Evolutionary conservation across 2,888 invertebrate species (phyloP).

Genomic region (Tetranychus truncatus): DNA sequence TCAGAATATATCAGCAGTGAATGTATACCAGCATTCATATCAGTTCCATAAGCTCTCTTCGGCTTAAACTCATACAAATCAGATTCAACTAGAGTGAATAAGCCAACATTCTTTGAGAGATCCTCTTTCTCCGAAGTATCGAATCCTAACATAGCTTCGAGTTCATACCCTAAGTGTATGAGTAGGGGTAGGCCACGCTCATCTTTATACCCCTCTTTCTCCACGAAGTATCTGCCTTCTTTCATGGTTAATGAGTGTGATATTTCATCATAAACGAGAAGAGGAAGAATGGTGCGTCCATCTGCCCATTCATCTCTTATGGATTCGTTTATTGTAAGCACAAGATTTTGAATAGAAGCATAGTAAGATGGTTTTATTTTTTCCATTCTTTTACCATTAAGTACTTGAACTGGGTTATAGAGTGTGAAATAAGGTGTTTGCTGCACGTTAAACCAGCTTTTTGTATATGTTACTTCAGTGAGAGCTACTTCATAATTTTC

Average conservation of each 20-base stretch:
- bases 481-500: not conserved
- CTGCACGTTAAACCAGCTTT: not conserved
- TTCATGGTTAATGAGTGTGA: not conserved
- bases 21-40: not conserved
- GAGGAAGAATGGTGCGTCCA: not conserved
- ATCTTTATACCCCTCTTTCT: not conserved
- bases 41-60: not conserved
- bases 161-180: not conserved
- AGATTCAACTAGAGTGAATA: too few species aligned
- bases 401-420: not conserved
- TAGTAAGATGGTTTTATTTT: not conserved
- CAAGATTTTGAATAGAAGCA: not conserved
- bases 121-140: not conserved
- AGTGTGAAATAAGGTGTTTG: not conserved
- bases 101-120: too few species aligned
- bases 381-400: not conserved
- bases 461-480: not conserved
- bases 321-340: not conserved
- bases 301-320: not conserved
- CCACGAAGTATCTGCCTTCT: not conserved
- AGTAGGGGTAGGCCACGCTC: not conserved
- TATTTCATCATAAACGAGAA: not conserved
- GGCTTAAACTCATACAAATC: too few species aligned
- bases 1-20: slow-evolving; percentile 12
- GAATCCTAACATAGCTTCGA: not conserved